Conservation (phyloP, 2,797 vertebrate genomes). For the Scomberomorus guttatus region DNA sequence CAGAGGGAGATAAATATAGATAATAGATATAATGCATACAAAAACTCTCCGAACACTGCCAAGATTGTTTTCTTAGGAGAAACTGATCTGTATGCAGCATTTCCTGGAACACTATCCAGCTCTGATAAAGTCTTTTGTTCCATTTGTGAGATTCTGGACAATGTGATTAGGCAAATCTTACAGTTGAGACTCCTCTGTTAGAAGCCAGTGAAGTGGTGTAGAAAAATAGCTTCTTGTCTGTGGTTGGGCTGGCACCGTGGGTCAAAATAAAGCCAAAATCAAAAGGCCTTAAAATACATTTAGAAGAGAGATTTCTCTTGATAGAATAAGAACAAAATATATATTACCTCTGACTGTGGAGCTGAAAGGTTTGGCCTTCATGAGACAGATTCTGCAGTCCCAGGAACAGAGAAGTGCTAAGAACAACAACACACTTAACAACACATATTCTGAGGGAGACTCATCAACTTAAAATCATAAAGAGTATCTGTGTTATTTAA, state of each 20-base stretch:
- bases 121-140: slow-evolving; percentile 50
- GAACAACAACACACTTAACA: background rate
- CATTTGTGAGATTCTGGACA: slow-evolving; percentile 51
- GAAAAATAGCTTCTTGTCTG: slow-evolving; percentile 9
- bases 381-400: background rate
- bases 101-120: slow-evolving; percentile 28
- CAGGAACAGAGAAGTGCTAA: background rate
- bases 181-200: slow-evolving; percentile 23
- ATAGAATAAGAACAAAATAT: slow-evolving; percentile 27
- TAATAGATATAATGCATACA: background rate
- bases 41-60: slow-evolving; percentile 9
- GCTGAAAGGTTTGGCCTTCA: slow-evolving; percentile 28
- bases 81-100: slow-evolving; percentile 20
- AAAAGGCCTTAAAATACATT: slow-evolving; percentile 40
- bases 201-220: background rate
- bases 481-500: background rate
- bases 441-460: background rate
- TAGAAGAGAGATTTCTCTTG: slow-evolving; percentile 29
- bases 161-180: slow-evolving; percentile 41
- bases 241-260: slow-evolving; percentile 15
- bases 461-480: background rate
- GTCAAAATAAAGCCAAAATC: slow-evolving; percentile 19
- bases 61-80: slow-evolving; percentile 32
- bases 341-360: slow-evolving; percentile 18
- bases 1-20: background rate